Evolutionary conservation across 2,888 invertebrate genomes (phyloP), one percentile per base, ranked within the genome.

Genomic region (Trachelus tabidus): DNA sequence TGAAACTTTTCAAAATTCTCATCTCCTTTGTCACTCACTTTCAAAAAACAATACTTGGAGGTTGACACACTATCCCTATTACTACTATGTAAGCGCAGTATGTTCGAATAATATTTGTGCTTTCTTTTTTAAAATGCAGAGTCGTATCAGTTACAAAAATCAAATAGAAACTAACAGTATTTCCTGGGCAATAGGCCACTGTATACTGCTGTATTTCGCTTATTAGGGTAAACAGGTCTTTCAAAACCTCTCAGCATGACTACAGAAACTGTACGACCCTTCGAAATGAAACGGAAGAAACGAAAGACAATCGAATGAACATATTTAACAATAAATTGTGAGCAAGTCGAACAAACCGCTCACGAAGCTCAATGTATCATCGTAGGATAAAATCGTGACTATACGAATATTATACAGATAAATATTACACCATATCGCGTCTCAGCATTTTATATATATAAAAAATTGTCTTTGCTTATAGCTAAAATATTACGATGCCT

Each of bases 401-500:
- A 76, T 84, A 85, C 80, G 84, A 85, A 86, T 86, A 85, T 76
- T 35, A 77, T 83, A 86, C 88, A 89, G 87, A 87, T 87, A 88
- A 88, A 88, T 89, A 89, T 88, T 80, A 81, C 81, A 85, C 84
- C 85, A 84, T 86, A 85, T 86, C 86, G 81, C 56, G 74, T 77
- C 68, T 77, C 73, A 37, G 56, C 68, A 82, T 83, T 82, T 82
- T 85, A 83, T 88, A 86, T 83, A 81, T 88, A 88, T 89, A 89
- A 89, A 89, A 89, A 89, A 89, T 91, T 90, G 89, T 90, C 89
- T 90, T 91, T 90, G 86, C 88, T 90, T 90, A 90, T 85, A 88
- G 87, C 89, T 91, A 91, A 91, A 91, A 90, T 90, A 90, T 89
- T 89, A 89, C 86, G 87, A 90, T 90, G 89, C 86, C 87, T 90